Evolutionary conservation across 2,888 invertebrate genomes (phyloP).

Genomic region (Drosophila anomalata): DNA sequence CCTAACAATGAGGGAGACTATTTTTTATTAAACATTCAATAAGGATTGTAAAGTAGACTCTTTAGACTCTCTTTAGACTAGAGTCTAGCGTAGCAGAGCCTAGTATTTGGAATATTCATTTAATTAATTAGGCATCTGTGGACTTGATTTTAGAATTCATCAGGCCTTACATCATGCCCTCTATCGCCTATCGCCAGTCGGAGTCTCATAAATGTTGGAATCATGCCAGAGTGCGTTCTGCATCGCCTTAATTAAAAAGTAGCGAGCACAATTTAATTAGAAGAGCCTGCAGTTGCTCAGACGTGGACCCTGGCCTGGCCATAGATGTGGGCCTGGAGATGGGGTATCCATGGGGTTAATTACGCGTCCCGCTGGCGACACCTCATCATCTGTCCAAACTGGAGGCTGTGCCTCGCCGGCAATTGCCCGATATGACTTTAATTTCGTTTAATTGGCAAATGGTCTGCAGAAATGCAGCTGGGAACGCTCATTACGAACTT

Average conservation of each 20-base stretch:
- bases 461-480: constrained; percentile 39
- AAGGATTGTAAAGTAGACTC: background rate
- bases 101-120: background rate
- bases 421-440: constrained; percentile 44
- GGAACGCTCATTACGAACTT: constrained; percentile 33
- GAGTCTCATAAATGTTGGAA: constrained; percentile 31
- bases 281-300: constrained; percentile 37
- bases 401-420: constrained; percentile 16
- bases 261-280: constrained; percentile 58
- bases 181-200: background rate
- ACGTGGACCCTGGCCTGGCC: constrained; percentile 3
- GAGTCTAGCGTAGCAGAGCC: no score
- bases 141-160: constrained; percentile 16
- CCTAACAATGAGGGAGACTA: constrained; percentile 11
- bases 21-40: constrained; percentile 10
- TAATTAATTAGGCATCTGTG: constrained; percentile 8
- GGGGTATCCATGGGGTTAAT: constrained; percentile 42
- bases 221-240: constrained; percentile 44
- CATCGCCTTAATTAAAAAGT: constrained; percentile 53
- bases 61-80: background rate
- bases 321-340: constrained; percentile 5
- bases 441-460: constrained; percentile 55
- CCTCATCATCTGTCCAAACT: constrained; percentile 45
- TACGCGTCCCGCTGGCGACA: constrained; percentile 54
- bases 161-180: constrained; percentile 6